phyloP scores from a whole-genome alignment of 2,113 vertebrate species.

The Callipepla squamata region DNA sequence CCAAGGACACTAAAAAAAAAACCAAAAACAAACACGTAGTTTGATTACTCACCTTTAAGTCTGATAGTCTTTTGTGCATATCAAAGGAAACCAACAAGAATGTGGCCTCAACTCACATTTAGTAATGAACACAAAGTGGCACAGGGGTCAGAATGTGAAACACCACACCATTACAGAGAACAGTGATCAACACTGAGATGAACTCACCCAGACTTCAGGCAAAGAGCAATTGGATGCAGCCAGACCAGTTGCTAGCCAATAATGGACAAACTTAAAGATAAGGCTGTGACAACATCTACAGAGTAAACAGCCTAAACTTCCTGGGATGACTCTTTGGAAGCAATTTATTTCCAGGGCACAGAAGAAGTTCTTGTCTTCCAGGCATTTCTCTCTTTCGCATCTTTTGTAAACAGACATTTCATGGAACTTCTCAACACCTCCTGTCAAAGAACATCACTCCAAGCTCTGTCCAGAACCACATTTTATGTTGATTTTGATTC shows the following conservation, averaged over 20 bases:
- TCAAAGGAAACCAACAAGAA: not conserved
- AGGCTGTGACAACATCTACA: not conserved
- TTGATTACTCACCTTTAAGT: not conserved
- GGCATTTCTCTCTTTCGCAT: not conserved
- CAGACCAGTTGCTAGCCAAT: accelerated
- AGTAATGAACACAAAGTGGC: not conserved
- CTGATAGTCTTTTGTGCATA: not conserved
- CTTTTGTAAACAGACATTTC: not conserved
- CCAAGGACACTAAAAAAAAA: not conserved
- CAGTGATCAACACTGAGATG: accelerated
- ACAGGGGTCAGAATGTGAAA: accelerated
- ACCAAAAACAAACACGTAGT: too few relatives aligned
- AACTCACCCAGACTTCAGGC: not conserved
- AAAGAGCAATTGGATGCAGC: not conserved
- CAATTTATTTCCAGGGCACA: conserved; percentile 24
- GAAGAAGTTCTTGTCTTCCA: not conserved
- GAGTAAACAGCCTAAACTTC: not conserved
- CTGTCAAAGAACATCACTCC: not conserved
- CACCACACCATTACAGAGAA: accelerated
- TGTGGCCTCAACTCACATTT: not conserved
- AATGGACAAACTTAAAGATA: not conserved
- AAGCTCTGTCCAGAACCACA: not conserved
- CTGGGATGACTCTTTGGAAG: not conserved
- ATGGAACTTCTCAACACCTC: not conserved
- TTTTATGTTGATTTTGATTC: not conserved